Evolutionary conservation across 2,797 vertebrate genomes (phyloP).

Genomic region (Aplochiton taeniatus): DNA sequence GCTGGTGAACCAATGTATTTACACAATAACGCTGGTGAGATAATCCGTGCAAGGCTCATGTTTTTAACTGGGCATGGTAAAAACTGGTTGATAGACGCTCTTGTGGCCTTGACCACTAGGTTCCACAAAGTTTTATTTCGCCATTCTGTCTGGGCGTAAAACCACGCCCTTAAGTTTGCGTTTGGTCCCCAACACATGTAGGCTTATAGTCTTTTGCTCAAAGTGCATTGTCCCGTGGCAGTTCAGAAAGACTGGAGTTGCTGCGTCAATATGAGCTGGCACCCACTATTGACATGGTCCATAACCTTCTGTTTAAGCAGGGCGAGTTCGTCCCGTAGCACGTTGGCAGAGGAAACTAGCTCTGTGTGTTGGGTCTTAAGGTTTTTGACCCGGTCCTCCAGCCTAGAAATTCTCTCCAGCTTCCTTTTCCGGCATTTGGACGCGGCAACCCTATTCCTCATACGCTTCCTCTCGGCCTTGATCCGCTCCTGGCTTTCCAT

Average conservation of each 20-base stretch:
- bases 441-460: constrained; percentile 94
- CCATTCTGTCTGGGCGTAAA: constrained; percentile 30
- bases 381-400: constrained; percentile 94
- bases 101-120: constrained; percentile 31
- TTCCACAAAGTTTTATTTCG: constrained; percentile 22
- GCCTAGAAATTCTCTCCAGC: constrained; percentile 90
- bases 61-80: constrained; percentile 39
- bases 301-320: constrained; percentile 98
- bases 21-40: constrained; percentile 60
- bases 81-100: constrained; percentile 28
- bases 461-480: constrained; percentile 94
- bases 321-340: constrained; percentile 94
- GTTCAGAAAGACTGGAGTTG: constrained; percentile 91
- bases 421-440: constrained; percentile 98
- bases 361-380: constrained; percentile 95
- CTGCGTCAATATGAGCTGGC: constrained; percentile 95
- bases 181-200: constrained; percentile 64
- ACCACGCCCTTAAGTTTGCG: constrained; percentile 42
- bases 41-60: constrained; percentile 58
- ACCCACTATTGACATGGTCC: constrained; percentile 98
- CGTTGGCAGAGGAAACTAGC: constrained; percentile 91
- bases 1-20: constrained; percentile 26
- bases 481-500: constrained; percentile 96
- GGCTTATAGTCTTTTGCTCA: constrained; percentile 28
- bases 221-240: constrained; percentile 1